phyloP scores from a whole-genome alignment of 2,888 invertebrate genomes.

The Volucella inflata region DNA sequence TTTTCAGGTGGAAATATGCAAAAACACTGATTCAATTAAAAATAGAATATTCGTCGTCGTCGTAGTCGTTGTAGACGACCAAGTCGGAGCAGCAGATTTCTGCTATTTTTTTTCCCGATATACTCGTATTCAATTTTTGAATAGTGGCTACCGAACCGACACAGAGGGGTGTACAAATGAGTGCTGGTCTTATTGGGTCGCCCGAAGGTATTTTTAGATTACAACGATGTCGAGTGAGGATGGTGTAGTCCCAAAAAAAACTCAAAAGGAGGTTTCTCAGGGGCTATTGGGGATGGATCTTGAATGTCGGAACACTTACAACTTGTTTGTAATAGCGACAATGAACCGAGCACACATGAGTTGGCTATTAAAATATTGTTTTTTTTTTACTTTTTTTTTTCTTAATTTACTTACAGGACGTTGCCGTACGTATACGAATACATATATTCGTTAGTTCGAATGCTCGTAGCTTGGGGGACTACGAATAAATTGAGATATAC shows the following conservation, averaged over 20 bases:
- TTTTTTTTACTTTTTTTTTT: neutral
- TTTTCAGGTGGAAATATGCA: constrained; percentile 61
- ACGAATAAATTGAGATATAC: too few relatives aligned
- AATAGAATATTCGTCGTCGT: constrained; percentile 63
- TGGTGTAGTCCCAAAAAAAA: neutral
- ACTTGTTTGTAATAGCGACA: constrained; percentile 24
- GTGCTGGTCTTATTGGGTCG: constrained; percentile 38
- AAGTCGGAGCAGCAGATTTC: constrained; percentile 13
- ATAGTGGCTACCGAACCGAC: constrained; percentile 50
- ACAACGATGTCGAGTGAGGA: neutral
- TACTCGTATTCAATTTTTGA: constrained; percentile 4
- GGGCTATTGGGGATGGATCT: constrained; percentile 40
- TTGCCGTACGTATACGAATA: too few relatives aligned
- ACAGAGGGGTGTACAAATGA: constrained; percentile 13
- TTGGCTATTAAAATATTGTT: neutral
- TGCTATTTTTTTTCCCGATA: constrained; percentile 20
- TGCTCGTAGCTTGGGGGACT: too few relatives aligned
- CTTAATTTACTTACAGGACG: too few relatives aligned
- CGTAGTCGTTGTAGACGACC: neutral
- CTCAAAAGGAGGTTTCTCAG: neutral
- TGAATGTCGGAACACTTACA: constrained; percentile 17
- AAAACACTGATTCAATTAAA: constrained; percentile 70
- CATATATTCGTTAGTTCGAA: too few relatives aligned
- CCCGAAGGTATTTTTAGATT: constrained; percentile 64
- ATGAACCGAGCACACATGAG: constrained; percentile 13